Evolutionary conservation across 2,888 invertebrate species (phyloP), one percentile per base, ranked within the genome.

Genomic region (Lasiommata megera): DNA sequence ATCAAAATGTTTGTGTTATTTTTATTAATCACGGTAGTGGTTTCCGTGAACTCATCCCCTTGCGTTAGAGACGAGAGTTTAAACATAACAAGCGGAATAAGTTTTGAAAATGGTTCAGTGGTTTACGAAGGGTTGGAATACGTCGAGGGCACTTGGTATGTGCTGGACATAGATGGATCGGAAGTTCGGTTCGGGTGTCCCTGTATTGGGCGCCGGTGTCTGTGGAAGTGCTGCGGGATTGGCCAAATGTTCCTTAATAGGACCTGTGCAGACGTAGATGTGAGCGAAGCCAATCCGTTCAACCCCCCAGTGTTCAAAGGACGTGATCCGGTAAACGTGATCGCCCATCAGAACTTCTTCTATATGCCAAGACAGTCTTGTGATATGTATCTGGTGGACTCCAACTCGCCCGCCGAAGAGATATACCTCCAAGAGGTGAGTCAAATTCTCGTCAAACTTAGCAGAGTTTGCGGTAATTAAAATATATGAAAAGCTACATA

Each of bases 371-470:
- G 61, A 38, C 66, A 69, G 17, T 59, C 66, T 14, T 88, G 87
- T 56, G 79, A 80, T 0, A 79, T 80, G 59, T 90, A 88, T 56
- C 56, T 80, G 28, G 80, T 84, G 1, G 83, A 82, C 55, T 68
- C 83, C 0, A 67, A 52, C 1, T 54, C 52, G 6, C 52, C 60
- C 0, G 41, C 57, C 3, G 80, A 82, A 44, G 74, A 82, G 31
- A 67, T 85, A 43, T 87, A 77, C 56, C 69, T 89, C 29, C 89
- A 89, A 76, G 75, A 85, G 80, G 89, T 88, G 69, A 73, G 67
- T 67, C 18, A 0, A 3, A 23, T 3, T 5, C 23, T 3, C n/a
- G n/a, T n/a, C n/a, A n/a, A n/a, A n/a, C n/a, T n/a, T n/a, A n/a
- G n/a, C n/a, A n/a, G n/a, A n/a, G n/a, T n/a, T n/a, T n/a, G n/a